These are phyloP conservation scores for Enteromius radiatus DNA, from an alignment of 2,797 vertebrate genomes.

Conservation along the genomic window DNA sequence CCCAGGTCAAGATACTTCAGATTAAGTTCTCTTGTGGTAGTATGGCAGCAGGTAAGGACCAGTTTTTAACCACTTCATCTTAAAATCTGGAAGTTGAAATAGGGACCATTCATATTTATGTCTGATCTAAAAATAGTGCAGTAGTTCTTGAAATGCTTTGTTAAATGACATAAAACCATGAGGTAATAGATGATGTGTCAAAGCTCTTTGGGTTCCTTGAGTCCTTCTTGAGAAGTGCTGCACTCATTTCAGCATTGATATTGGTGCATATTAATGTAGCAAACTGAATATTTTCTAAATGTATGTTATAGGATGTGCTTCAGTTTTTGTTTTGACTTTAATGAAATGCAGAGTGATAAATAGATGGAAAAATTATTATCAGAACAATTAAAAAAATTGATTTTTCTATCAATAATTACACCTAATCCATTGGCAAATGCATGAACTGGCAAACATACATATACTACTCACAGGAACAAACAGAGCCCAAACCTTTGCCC, in stretches of 20 bases:
- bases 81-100: background rate
- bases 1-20: conserved; percentile 39
- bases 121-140: conserved; percentile 1
- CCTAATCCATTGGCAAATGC: background rate
- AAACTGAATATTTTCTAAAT: background rate
- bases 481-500: conserved; percentile 29
- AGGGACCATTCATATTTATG: background rate
- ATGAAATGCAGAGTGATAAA: background rate
- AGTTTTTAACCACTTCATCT: background rate
- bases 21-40: conserved; percentile 53
- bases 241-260: conserved; percentile 2
- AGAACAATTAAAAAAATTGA: background rate
- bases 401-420: background rate
- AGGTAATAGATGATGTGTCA: conserved; percentile 8
- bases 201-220: background rate
- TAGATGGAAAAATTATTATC: background rate
- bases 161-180: conserved; percentile 32
- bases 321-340: background rate
- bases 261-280: background rate
- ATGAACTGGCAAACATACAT: background rate
- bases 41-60: conserved; percentile 72
- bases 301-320: too few species aligned
- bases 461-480: conserved; percentile 35
- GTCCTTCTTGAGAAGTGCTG: background rate
- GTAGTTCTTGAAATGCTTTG: background rate